Percentiles rank a stretch among this genome's conserved stretches.
phyloP scores from a whole-genome alignment of 2,113 vertebrate species.

The Apeltes quadracus region DNA sequence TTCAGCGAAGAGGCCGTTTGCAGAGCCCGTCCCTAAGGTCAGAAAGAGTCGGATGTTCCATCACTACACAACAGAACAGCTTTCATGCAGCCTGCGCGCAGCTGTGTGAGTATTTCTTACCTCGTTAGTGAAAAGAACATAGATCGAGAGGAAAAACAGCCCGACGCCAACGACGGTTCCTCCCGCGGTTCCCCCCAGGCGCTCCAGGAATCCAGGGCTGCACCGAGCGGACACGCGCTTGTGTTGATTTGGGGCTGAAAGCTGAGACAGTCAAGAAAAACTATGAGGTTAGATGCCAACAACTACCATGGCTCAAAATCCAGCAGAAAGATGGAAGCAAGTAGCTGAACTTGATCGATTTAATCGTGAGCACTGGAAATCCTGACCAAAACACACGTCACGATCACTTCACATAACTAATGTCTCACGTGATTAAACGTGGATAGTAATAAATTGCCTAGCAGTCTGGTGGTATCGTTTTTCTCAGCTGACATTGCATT shows the following conservation, averaged over 20 bases:
- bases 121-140: conserved; percentile 96
- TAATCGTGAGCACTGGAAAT: not conserved
- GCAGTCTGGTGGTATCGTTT: not conserved
- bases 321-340: not conserved
- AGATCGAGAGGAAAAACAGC: conserved; percentile 89
- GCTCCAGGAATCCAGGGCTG: conserved; percentile 92
- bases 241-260: conserved; percentile 72
- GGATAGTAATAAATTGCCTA: not conserved
- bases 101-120: conserved; percentile 65
- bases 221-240: conserved; percentile 75
- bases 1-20: conserved; percentile 85
- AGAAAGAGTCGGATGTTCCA: not conserved
- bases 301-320: not conserved
- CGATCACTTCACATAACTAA: not conserved
- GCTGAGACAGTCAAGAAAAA: conserved; percentile 66
- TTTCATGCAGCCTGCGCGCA: not conserved
- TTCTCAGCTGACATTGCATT: not conserved
- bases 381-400: not conserved
- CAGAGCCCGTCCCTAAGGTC: conserved; percentile 86
- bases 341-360: not conserved
- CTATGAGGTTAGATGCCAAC: not conserved
- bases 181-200: conserved; percentile 88
- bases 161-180: conserved; percentile 87
- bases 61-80: not conserved
- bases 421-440: not conserved